Evolutionary conservation across 2,888 invertebrate species (phyloP), one percentile per base, ranked within the genome.

Genomic region (Catotricha subobsoleta): DNA sequence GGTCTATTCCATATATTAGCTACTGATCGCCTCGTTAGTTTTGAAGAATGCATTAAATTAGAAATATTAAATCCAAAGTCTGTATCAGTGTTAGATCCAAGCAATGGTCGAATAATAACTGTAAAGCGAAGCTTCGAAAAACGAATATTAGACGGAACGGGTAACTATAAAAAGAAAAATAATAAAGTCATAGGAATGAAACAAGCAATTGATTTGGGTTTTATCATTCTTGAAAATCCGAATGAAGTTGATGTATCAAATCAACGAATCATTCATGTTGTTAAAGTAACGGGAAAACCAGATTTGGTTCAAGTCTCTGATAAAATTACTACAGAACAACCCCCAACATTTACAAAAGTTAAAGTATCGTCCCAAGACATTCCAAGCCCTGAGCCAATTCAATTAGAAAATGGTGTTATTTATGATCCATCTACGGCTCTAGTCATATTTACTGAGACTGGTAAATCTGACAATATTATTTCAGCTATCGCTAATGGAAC

Each of bases 1-100:
- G 94, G 95, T 3, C 64, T 83, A 27, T 87, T 94, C 51, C 74
- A 77, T 13, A 82, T 94, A 47, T 84, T 86, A 2, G 81, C 81
- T 12, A 87, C 90, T 6, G 88, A 90, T 56, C 69, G 86, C 48
- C 65, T 80, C 41, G 74, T 88, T 34, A 79, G 81, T 44, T 79
- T 94, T 49, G 78, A 83, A 57, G 91, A 92, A 59, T 87, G 92
- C 49, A 68, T 95, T 33, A 76, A 78, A 51, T 68, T 87, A 45
- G 77, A 82, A 54, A 76, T 95, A 19, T 80, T 95, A 35, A 81
- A 91, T 61, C 73, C 81, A 13, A 68, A 76, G 47, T 91, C 90
- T 0, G 87, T 83, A 12, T 64, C 74, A 40, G 86, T 92, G 1
- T 60, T 86, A 21, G 87, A 92, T 58, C 78, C 82, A 2, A 72